Evolutionary conservation across 1,140 invertebrate genomes (phyloP).

Genomic region (Nasonia vitripennis): DNA sequence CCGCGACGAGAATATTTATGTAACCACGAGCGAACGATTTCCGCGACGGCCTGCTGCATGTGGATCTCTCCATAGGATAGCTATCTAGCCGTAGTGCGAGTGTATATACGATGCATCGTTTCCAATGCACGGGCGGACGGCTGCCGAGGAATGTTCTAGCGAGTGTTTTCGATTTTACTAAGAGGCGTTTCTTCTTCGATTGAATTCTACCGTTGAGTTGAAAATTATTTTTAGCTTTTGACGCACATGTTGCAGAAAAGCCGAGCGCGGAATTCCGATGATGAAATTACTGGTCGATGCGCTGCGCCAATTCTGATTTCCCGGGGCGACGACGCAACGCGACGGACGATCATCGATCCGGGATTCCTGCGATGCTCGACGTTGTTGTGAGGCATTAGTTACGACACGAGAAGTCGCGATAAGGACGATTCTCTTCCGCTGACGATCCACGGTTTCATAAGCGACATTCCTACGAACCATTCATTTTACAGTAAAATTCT

Average conservation of each 20-base stretch:
- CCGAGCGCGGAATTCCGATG: constrained; percentile 6
- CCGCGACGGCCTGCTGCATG: constrained; percentile 33
- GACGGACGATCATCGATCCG: not conserved
- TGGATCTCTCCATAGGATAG: constrained; percentile 8
- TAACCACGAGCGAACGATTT: constrained; percentile 57
- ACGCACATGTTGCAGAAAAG: too few species aligned
- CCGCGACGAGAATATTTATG: constrained; percentile 70
- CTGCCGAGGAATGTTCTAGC: not conserved
- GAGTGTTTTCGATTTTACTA: constrained; percentile 24
- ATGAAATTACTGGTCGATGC: constrained; percentile 30
- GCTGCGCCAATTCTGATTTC: constrained; percentile 3
- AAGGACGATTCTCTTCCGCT: not conserved
- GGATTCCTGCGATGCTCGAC: constrained; percentile 12
- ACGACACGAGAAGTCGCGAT: not conserved
- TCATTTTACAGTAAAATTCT: not conserved
- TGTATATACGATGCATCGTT: not conserved
- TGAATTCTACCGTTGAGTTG: too few species aligned
- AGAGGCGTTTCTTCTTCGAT: not conserved
- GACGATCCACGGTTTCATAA: not conserved
- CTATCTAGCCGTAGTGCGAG: not conserved
- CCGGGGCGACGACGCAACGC: not conserved
- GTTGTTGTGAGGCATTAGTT: not conserved
- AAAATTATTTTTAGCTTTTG: too few species aligned
- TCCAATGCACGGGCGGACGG: not conserved
- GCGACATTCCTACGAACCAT: not conserved